phyloP scores from a whole-genome alignment of 2,113 vertebrate genomes.

The Brachypodius melanocephalos region DNA sequence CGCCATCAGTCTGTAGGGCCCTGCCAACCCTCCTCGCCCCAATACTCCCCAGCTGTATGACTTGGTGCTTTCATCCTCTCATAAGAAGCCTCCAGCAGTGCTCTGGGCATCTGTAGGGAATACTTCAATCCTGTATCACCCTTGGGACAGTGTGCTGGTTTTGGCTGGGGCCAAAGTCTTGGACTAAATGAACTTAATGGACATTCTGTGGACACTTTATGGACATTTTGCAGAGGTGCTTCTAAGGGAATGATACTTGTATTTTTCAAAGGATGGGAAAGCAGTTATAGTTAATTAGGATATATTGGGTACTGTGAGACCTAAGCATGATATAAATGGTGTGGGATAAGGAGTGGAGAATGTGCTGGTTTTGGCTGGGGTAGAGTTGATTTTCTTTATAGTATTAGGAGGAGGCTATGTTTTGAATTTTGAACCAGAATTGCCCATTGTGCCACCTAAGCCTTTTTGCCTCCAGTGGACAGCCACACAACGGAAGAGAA shows the following conservation, averaged over 20 bases:
- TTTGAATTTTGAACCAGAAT: background rate
- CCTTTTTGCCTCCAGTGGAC: background rate
- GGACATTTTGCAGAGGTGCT: background rate
- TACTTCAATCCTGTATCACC: fast-evolving
- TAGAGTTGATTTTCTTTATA: background rate
- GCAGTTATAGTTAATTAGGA: background rate
- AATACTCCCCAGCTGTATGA: background rate
- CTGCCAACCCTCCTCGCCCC: fast-evolving
- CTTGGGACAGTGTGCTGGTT: background rate
- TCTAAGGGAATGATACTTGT: background rate
- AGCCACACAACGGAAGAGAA: fast-evolving
- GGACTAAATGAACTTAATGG: background rate
- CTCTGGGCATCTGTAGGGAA: background rate
- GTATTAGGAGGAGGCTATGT: background rate
- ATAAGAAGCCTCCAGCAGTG: background rate
- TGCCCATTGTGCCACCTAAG: background rate
- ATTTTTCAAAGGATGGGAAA: background rate
- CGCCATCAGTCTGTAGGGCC: too few species aligned
- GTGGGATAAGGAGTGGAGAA: background rate
- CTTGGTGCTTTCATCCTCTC: background rate
- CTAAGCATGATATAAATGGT: background rate
- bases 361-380: background rate
- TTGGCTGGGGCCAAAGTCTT: background rate
- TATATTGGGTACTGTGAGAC: background rate
- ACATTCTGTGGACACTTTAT: background rate